A percentile compares a stretch with the other conserved stretches of the same genome.
These are phyloP conservation scores for Sebastes hopkinsi DNA, from an alignment of 2,797 vertebrate species.

Conservation along the genomic window DNA sequence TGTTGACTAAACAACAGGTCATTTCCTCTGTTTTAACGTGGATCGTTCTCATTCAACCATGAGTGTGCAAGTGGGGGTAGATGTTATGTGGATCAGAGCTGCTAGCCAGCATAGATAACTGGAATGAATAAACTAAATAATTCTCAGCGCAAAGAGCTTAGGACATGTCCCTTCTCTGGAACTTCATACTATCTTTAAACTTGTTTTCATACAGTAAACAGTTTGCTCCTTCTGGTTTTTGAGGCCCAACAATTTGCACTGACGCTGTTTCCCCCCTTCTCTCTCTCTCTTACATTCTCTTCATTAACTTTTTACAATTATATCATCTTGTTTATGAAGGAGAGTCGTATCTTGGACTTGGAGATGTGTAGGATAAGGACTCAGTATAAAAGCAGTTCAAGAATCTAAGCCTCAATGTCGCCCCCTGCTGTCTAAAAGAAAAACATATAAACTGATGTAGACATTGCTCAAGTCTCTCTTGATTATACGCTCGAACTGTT, in stretches of 20 bases:
- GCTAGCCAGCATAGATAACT: constrained; percentile 23
- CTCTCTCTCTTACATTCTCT: neutral
- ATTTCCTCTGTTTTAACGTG: neutral
- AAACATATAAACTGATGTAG: constrained; percentile 4
- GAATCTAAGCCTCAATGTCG: constrained; percentile 18
- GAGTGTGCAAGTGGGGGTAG: neutral
- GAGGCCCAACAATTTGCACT: constrained; percentile 10
- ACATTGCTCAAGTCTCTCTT: constrained; percentile 18
- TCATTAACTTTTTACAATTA: neutral
- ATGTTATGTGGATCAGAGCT: constrained; percentile 1
- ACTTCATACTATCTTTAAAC: neutral
- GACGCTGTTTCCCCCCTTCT: neutral
- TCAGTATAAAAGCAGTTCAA: neutral
- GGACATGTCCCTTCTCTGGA: neutral
- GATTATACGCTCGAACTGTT: constrained; percentile 5
- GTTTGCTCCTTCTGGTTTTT: neutral
- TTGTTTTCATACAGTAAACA: neutral
- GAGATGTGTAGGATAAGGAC: neutral
- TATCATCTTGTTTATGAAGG: constrained; percentile 11
- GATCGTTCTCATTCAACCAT: neutral
- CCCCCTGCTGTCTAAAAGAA: constrained; percentile 44
- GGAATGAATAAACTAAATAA: constrained; percentile 16
- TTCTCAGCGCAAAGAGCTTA: neutral
- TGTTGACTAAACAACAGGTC: neutral
- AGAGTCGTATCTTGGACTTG: constrained; percentile 16